A percentile compares a stretch with the other conserved stretches of the same genome.
phyloP scores from a whole-genome alignment of 2,113 vertebrate species.

The Eupsittula cactorum region DNA sequence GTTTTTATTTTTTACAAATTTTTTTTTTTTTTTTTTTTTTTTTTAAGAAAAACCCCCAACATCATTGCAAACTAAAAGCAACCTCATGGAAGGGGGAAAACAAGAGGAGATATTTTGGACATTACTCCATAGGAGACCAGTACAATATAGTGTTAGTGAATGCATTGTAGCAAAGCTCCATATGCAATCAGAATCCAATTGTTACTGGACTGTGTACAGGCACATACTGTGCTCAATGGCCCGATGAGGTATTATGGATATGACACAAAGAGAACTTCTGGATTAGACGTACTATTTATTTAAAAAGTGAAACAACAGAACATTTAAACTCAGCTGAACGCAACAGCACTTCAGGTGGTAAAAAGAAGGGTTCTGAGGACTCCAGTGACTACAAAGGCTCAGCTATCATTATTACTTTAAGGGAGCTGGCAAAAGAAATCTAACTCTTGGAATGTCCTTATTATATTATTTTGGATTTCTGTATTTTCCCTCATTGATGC shows the following conservation, averaged over 20 bases:
- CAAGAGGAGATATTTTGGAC: slow-evolving; percentile 81
- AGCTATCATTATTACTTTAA: not conserved
- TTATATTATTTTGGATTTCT: slow-evolving; percentile 25
- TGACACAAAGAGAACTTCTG: slow-evolving; percentile 78
- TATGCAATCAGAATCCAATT: slow-evolving; percentile 85
- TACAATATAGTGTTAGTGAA: slow-evolving; percentile 76
- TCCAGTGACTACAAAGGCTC: not conserved
- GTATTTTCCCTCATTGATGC: slow-evolving; percentile 27
- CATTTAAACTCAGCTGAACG: slow-evolving; percentile 60
- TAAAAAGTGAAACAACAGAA: slow-evolving; percentile 70
- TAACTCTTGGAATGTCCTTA: not conserved
- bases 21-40: not conserved
- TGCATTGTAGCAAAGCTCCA: slow-evolving; percentile 77
- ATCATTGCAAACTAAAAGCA: slow-evolving; percentile 71
- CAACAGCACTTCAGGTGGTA: slow-evolving; percentile 24
- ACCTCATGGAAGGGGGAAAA: slow-evolving; percentile 76
- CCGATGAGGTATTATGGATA: slow-evolving; percentile 85
- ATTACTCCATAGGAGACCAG: slow-evolving; percentile 79
- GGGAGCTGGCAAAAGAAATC: not conserved
- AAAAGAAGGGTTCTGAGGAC: not conserved
- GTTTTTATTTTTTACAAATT: not conserved
- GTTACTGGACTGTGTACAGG: slow-evolving; percentile 83
- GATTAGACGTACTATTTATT: slow-evolving; percentile 79
- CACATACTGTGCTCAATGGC: slow-evolving; percentile 94
- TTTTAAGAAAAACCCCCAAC: not conserved